Conservation (phyloP, 2,113 vertebrate genomes). For the Labeo rohita region DNA sequence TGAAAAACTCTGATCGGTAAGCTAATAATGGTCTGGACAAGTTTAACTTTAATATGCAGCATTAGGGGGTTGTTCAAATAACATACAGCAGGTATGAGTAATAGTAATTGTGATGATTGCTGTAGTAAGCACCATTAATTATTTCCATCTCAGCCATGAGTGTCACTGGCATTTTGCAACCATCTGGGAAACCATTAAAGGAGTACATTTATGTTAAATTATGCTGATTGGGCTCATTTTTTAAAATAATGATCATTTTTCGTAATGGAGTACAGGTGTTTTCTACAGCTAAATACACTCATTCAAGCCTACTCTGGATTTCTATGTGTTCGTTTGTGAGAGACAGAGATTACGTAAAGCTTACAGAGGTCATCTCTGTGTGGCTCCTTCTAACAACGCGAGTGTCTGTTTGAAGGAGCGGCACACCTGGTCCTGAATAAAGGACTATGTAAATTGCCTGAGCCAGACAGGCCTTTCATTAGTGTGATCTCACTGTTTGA, state of each 20-base stretch:
- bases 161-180: constrained; percentile 22
- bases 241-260: background rate
- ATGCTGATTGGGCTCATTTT: constrained; percentile 6
- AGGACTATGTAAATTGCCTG: constrained; percentile 56
- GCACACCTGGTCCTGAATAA: constrained; percentile 62
- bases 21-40: background rate
- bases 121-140: background rate
- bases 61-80: background rate
- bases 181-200: constrained; percentile 24
- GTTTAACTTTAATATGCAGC: background rate
- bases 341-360: constrained; percentile 25
- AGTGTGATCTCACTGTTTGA: constrained; percentile 53
- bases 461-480: constrained; percentile 60
- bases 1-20: background rate
- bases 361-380: constrained; percentile 23
- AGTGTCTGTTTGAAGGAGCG: constrained; percentile 56
- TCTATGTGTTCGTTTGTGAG: constrained; percentile 8
- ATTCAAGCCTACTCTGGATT: constrained; percentile 2
- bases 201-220: constrained; percentile 12
- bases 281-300: constrained; percentile 34
- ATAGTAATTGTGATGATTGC: background rate
- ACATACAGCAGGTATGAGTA: background rate
- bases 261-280: constrained; percentile 21
- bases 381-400: constrained; percentile 35
- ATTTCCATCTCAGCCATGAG: background rate